Conservation (phyloP, 2,797 vertebrate species). For the Cyprinella venusta region DNA sequence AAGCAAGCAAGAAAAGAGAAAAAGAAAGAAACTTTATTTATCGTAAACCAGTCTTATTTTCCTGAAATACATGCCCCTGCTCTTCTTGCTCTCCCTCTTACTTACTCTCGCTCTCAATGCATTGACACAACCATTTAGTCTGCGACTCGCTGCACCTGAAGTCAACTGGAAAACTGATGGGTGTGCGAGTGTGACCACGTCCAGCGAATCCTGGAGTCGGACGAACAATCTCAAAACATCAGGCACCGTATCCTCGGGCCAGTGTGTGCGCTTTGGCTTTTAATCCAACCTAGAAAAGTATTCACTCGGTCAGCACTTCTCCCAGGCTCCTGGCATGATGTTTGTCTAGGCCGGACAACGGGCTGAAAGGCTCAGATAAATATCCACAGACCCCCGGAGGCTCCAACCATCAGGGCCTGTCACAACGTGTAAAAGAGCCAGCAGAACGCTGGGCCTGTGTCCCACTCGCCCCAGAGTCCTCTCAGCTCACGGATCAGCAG, state of each 20-base stretch:
- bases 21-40: too few relatives aligned
- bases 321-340: constrained; percentile 74
- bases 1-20: background rate
- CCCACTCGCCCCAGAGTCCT: constrained; percentile 32
- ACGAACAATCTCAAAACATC: background rate
- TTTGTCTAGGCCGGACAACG: constrained; percentile 81
- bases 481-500: constrained; percentile 58
- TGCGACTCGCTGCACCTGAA: constrained; percentile 75
- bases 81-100: too few relatives aligned
- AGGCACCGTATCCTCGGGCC: constrained; percentile 15
- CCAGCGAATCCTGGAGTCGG: background rate
- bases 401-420: constrained; percentile 79
- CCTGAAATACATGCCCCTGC: constrained; percentile 41
- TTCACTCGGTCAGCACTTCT: constrained; percentile 80
- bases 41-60: constrained; percentile 38
- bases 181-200: constrained; percentile 12
- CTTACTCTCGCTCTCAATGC: background rate
- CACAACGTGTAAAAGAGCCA: constrained; percentile 80
- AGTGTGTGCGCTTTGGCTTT: constrained; percentile 55
- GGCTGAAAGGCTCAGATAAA: constrained; percentile 82
- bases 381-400: constrained; percentile 69
- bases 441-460: constrained; percentile 64
- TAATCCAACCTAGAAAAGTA: constrained; percentile 76
- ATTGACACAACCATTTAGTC: constrained; percentile 63
- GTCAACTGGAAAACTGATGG: constrained; percentile 69